Conservation (phyloP, 2,797 vertebrate genomes). For the Crenichthys baileyi region DNA sequence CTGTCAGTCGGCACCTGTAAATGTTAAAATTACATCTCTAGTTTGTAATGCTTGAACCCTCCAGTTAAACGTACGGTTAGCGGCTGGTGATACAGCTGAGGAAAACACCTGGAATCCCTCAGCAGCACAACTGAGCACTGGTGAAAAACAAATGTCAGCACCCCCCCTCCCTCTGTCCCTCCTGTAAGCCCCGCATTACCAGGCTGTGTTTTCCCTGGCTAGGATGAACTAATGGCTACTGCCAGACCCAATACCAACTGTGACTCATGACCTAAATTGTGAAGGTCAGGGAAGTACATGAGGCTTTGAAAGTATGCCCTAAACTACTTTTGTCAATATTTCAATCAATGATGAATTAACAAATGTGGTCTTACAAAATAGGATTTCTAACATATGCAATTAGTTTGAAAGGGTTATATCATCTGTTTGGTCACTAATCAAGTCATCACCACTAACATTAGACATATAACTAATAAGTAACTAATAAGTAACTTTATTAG, state of each 20-base stretch:
- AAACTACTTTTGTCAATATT: not conserved
- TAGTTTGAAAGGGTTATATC: not conserved
- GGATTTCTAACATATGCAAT: not conserved
- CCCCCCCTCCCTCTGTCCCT: conserved; percentile 3
- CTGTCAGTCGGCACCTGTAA: conserved; percentile 50
- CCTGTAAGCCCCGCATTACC: conserved; percentile 60
- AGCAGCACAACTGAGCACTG: conserved; percentile 68
- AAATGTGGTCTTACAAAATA: not conserved
- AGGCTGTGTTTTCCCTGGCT: conserved; percentile 70
- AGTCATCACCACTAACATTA: not conserved
- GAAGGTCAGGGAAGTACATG: conserved; percentile 58
- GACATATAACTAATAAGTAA: not conserved
- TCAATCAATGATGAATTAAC: conserved; percentile 1
- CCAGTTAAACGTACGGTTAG: conserved; percentile 60
- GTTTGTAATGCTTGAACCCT: conserved; percentile 46
- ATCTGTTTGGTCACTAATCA: not conserved
- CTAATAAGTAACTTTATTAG: too few species aligned
- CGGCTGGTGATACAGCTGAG: conserved; percentile 63
- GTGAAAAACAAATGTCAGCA: conserved; percentile 81
- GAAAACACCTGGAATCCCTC: conserved; percentile 80
- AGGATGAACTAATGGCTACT: conserved; percentile 64
- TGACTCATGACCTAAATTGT: conserved; percentile 70
- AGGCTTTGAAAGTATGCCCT: not conserved
- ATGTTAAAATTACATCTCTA: conserved; percentile 64
- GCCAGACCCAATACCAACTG: conserved; percentile 49